A percentile compares a stretch with the other conserved stretches of the same genome.
Conservation (phyloP, 2,888 invertebrate genomes). For the Orchestes rusci region DNA sequence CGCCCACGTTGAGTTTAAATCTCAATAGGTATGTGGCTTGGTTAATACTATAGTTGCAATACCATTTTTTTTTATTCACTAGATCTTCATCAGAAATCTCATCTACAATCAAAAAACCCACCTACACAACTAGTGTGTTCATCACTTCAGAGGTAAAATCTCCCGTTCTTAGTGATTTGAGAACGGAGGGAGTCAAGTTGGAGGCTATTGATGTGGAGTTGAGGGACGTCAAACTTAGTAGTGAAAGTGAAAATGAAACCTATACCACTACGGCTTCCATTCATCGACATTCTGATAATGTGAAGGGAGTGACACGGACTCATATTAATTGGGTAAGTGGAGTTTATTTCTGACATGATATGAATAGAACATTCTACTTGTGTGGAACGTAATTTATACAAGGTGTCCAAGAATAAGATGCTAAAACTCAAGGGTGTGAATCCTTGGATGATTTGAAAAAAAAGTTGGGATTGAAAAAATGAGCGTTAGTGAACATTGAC, state of each 20-base stretch:
- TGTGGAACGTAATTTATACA: no score
- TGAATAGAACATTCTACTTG: no score
- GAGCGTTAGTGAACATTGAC: no score
- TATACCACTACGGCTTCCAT: constrained; percentile 40
- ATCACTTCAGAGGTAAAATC: constrained; percentile 39
- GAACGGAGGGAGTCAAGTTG: constrained; percentile 34
- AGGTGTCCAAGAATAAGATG: neutral
- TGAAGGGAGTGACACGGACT: constrained; percentile 26
- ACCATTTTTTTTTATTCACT: neutral
- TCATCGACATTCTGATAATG: constrained; percentile 39
- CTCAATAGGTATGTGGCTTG: constrained; percentile 25
- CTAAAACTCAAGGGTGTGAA: neutral
- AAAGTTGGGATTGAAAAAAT: no score
- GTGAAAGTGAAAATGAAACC: constrained; percentile 31
- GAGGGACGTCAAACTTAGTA: constrained; percentile 25
- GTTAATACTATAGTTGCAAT: no score
- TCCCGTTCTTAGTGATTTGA: constrained; percentile 35
- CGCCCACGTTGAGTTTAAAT: constrained; percentile 22
- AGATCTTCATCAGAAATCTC: constrained; percentile 21
- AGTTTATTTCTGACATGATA: no score
- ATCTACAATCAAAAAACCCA: constrained; percentile 24
- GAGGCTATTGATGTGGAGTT: constrained; percentile 31
- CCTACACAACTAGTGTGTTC: constrained; percentile 44
- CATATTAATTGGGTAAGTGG: constrained; percentile 31
- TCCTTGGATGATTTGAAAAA: neutral